Base-by-base conservation (phyloP, 2,888 invertebrate genomes). In the Fabriciana adippe region DNA sequence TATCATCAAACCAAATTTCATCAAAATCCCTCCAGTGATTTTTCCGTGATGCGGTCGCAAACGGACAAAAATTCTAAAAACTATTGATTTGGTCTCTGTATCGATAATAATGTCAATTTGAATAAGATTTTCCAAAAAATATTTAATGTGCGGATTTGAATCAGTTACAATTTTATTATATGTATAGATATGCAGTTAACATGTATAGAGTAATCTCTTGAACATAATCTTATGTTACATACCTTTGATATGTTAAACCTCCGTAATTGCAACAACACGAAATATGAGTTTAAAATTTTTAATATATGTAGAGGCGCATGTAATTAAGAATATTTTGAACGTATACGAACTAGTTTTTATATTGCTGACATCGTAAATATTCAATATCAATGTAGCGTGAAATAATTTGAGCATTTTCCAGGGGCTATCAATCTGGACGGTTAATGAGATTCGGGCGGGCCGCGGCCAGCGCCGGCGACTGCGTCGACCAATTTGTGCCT, bases 371-470 rank as follows among this genome's bases (percentile, higher is more conserved):
- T 76, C 83, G 76, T 83, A 80, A 81, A 87, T 89, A 87, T 89
- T 85, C 82, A 87, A 85, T 88, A 88, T 88, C 85, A 86, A 89
- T 88, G 84, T 86, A 83, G 84, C 87, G 85, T 87, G 80, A 89
- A 90, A 90, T 89, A 88, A 87, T 90, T 87, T 86, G 84, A 88
- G 79, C 84, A 83, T 89, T 90, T 89, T 88, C 87, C 85, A 86
- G 83, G 72, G 85, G 82, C 87, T 85, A 90, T 90, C 88, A 90
- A 89, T 90, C 88, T 86, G 82, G 79, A 67, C 80, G 77, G 85
- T 85, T 91, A 91, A 91, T 90, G 91, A 92, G 89, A 89, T 90
- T 88, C 85, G 84, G 81, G 83, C 86, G 85, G 84, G 78, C 81
- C 79, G 80, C 55, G 65, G 57, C 65, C 53, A 55, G 51, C 18